A percentile compares a stretch with the other conserved stretches of the same genome.
Conservation (phyloP, 2,797 vertebrate species). For the Platalea minor region DNA sequence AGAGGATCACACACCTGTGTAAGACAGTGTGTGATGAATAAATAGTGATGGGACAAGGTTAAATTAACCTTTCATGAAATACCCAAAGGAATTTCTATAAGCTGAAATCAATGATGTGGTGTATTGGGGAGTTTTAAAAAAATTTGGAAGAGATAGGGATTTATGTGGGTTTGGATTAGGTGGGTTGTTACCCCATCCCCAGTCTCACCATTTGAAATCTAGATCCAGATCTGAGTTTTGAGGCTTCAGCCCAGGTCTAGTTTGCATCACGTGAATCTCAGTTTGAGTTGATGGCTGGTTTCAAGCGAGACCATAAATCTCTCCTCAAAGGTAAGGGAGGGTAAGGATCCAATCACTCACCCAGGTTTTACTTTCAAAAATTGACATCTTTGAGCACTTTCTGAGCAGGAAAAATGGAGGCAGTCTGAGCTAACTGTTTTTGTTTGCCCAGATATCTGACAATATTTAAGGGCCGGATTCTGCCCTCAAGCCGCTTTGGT, state of each 20-base stretch:
- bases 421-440: not conserved
- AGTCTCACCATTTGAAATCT: not conserved
- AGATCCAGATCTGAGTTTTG: conserved; percentile 14
- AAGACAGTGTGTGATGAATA: not conserved
- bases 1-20: not conserved
- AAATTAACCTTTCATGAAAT: not conserved
- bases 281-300: not conserved
- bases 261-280: not conserved
- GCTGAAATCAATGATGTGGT: not conserved
- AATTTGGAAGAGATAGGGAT: not conserved
- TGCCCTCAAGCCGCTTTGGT: conserved; percentile 18
- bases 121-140: not conserved
- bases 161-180: not conserved
- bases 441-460: conserved; percentile 42
- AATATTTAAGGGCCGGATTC: conserved; percentile 38
- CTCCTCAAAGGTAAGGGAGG: not conserved
- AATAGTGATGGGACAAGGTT: not conserved
- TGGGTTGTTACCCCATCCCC: not conserved
- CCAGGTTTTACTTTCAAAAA: conserved; percentile 13
- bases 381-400: not conserved
- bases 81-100: not conserved
- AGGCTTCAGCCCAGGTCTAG: not conserved
- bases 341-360: not conserved
- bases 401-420: conserved; percentile 5
- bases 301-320: not conserved